Evolutionary conservation across 2,888 invertebrate species (phyloP).

Genomic region (Drosophila mimica): DNA sequence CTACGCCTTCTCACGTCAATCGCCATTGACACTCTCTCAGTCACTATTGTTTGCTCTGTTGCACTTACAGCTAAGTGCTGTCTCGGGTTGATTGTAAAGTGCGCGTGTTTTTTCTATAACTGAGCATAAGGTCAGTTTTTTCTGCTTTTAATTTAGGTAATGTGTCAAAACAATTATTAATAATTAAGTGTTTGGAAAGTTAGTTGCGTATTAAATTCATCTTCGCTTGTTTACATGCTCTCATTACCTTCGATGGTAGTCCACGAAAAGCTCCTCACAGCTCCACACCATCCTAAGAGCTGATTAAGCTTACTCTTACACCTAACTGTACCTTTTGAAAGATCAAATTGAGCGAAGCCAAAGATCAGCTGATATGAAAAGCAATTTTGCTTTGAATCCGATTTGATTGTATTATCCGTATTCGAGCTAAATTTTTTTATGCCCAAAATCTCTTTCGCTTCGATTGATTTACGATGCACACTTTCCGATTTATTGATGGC

Average conservation of each 20-base stretch:
- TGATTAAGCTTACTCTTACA: background rate
- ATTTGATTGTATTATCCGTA: conserved; percentile 2
- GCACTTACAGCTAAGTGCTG: conserved; percentile 39
- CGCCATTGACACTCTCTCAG: conserved; percentile 50
- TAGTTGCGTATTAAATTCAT: background rate
- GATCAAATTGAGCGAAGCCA: background rate
- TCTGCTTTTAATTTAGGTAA: background rate
- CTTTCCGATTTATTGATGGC: conserved; percentile 65
- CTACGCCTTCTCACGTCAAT: conserved; percentile 50
- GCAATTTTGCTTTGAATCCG: background rate
- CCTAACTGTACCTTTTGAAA: background rate
- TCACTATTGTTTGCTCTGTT: conserved; percentile 62
- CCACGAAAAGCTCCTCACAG: too few relatives aligned
- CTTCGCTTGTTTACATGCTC: too few relatives aligned
- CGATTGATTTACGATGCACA: conserved; percentile 70
- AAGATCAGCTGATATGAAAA: background rate
- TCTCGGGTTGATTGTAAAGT: conserved; percentile 20
- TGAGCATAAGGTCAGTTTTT: conserved; percentile 5
- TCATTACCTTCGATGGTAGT: too few relatives aligned
- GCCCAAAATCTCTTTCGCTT: conserved; percentile 22
- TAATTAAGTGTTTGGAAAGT: background rate
- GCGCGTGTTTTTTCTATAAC: conserved; percentile 5
- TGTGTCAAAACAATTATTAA: background rate
- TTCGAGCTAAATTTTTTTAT: background rate
- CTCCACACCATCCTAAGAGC: too few relatives aligned